Evolutionary conservation across 2,797 vertebrate genomes (phyloP), one percentile per base, ranked within the genome.

Genomic region (Tiaroga cobitis): DNA sequence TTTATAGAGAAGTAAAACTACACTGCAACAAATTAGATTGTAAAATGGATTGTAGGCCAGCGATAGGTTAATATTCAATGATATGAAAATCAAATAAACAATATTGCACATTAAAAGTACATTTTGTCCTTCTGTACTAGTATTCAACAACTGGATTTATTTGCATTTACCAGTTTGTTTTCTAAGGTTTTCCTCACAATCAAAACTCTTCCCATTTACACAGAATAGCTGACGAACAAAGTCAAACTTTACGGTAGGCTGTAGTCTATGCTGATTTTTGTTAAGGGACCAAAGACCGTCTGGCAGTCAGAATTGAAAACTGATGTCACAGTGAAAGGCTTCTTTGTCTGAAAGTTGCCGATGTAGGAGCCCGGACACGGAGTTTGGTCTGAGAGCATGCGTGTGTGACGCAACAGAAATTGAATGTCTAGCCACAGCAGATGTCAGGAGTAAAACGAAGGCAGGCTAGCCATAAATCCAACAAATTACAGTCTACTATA

Each of bases 261-360:
- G 21, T 46, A 82, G 54, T 79, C 65, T 49, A 63, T 39, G 61
- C 76, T 54, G 80, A 87, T 81, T 88, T 87, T 65, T 72, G 61
- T 90, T 82, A 87, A 80, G 84, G 79, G 32, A 70, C 79, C 74
- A 85, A 87, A 26, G 65, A 86, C 56, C 56, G 82, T 90, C 84
- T 90, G 86, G 86, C 84, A 79, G 81, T 85, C 79, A 51, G 46
- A 88, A 68, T 49, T 24, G 49, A 83, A 84, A 69, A 68, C 84
- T 84, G 80, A 72, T 74, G 80, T 87, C 84, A 81, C 46, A 84
- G 70, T 87, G 80, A 90, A 88, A 88, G 84, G 65, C 81, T 81
- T 85, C 90, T 90, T 89, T 90, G 90, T 90, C 82, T 89, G 82
- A 88, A 87, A 88, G 75, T 65, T 85, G 81, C 82, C 85, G 82